These are phyloP conservation scores for Myocastor coypus DNA, from an alignment of 2,113 vertebrate species.

Conservation along the genomic window DNA sequence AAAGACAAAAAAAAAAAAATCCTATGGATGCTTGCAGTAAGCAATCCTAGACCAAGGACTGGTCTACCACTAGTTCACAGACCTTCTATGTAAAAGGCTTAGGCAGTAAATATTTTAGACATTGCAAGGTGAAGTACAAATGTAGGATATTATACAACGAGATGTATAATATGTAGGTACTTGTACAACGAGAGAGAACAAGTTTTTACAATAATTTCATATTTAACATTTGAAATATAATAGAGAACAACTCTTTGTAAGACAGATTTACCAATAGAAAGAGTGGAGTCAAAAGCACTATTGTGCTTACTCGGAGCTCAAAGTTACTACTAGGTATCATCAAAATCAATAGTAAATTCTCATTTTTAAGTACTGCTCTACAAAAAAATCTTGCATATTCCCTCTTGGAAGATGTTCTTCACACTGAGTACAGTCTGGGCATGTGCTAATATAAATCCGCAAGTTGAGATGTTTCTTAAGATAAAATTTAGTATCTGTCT, in stretches of 20 bases:
- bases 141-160: neutral
- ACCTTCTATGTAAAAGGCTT: neutral
- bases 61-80: neutral
- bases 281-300: neutral
- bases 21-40: neutral
- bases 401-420: neutral
- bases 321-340: neutral
- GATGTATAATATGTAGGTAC: too few relatives aligned
- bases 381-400: neutral
- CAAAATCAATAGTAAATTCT: constrained; percentile 28
- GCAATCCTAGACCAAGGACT: neutral
- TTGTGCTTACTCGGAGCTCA: constrained; percentile 2
- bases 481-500: neutral
- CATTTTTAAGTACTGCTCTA: neutral
- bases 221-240: constrained; percentile 42
- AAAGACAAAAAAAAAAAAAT: too few relatives aligned
- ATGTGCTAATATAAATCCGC: neutral
- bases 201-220: constrained; percentile 13
- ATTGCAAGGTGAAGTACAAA: constrained; percentile 27
- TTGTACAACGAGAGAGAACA: neutral
- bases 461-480: neutral
- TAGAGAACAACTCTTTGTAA: neutral
- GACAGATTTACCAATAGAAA: neutral
- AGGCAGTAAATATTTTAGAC: neutral
- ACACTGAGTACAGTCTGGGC: neutral